Conservation (phyloP, 2,888 invertebrate genomes). For the Lasioglossum lativentre region DNA sequence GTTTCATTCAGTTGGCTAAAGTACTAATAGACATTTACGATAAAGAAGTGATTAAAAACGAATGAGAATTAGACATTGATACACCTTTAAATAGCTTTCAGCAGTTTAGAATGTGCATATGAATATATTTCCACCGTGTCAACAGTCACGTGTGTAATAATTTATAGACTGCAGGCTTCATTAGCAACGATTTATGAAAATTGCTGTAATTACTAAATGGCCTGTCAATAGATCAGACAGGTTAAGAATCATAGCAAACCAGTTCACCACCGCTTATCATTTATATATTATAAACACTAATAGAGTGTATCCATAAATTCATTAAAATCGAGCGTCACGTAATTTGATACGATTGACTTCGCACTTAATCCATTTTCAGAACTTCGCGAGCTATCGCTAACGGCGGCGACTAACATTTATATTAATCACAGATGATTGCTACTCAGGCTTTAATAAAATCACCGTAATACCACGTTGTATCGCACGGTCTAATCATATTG, state of each 20-base stretch:
- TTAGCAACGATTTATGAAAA: constrained; percentile 42
- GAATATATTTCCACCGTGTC: constrained; percentile 32
- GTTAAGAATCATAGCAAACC: constrained; percentile 34
- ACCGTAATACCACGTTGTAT: not conserved
- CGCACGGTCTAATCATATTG: not conserved
- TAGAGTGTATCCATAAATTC: not conserved
- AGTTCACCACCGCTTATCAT: constrained; percentile 20
- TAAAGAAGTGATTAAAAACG: not conserved
- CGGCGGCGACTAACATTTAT: not conserved
- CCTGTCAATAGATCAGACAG: constrained; percentile 16
- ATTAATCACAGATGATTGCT: not conserved
- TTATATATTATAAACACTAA: constrained; percentile 25
- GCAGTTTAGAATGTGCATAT: not conserved
- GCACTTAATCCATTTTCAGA: constrained; percentile 9
- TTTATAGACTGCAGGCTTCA: not conserved
- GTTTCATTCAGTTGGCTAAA: not conserved
- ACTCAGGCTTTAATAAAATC: not conserved
- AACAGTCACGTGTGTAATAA: constrained; percentile 16
- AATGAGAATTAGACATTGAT: constrained; percentile 16
- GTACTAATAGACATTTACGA: not conserved
- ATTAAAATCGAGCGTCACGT: not conserved
- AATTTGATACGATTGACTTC: not conserved
- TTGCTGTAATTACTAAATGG: constrained; percentile 48
- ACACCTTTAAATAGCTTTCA: not conserved
- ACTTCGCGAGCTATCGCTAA: no score